These are phyloP conservation scores for Drosophila arizonae DNA, from an alignment of 1,140 invertebrate genomes.

Conservation along the genomic window DNA sequence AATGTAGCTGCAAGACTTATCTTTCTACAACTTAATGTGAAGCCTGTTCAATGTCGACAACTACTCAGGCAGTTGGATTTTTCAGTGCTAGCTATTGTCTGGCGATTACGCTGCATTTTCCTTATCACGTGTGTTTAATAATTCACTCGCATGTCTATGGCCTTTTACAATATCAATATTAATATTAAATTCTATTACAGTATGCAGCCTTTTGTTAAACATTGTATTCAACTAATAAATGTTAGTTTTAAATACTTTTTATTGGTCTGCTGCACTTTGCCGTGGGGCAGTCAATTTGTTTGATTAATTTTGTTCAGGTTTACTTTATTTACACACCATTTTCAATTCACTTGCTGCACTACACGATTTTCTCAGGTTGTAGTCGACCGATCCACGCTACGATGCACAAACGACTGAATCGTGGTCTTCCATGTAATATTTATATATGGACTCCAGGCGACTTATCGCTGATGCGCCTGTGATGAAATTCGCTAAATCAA, in stretches of 20 bases:
- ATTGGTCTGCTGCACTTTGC: too few relatives aligned
- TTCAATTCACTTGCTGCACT: not conserved
- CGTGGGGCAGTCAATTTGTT: too few relatives aligned
- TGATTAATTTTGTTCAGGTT: too few relatives aligned
- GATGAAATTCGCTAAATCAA: not conserved
- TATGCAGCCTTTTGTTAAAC: not conserved
- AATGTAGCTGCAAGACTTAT: too few relatives aligned
- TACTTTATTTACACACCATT: constrained; percentile 14
- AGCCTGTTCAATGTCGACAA: too few relatives aligned
- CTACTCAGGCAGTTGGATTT: too few relatives aligned
- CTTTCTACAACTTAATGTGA: too few relatives aligned
- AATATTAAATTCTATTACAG: too few relatives aligned
- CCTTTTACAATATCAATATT: not conserved
- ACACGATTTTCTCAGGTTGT: not conserved
- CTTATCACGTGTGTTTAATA: not conserved
- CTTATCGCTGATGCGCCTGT: constrained; percentile 2
- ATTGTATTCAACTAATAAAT: not conserved
- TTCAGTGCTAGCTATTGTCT: not conserved
- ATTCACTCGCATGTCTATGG: not conserved
- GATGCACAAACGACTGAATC: constrained; percentile 7
- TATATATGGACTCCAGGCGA: not conserved
- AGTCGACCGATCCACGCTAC: not conserved
- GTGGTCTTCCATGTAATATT: too few relatives aligned
- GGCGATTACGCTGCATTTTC: not conserved
- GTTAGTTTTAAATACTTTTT: too few relatives aligned